These are phyloP conservation scores for Acropternis orthonyx DNA, from an alignment of 2,797 vertebrate genomes.

Conservation along the genomic window DNA sequence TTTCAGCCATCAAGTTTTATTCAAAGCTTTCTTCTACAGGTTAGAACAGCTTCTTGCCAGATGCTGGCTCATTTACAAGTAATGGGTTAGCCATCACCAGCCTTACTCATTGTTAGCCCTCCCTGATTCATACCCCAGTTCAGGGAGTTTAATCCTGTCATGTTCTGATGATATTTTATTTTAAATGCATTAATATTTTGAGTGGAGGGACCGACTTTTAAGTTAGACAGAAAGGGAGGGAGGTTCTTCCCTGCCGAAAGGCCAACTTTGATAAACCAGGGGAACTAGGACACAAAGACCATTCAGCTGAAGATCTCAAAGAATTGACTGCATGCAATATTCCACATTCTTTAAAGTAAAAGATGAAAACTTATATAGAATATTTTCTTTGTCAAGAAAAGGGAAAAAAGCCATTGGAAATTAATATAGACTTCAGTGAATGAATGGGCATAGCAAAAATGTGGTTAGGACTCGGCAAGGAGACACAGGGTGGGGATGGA, in stretches of 20 bases:
- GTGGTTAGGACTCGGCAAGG: background rate
- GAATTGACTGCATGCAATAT: background rate
- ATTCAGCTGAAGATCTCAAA: background rate
- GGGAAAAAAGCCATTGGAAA: rapidly evolving
- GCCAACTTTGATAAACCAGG: background rate
- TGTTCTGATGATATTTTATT: background rate
- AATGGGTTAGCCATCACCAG: background rate
- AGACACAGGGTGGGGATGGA: rapidly evolving
- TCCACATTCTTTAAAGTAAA: background rate
- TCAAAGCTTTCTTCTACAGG: background rate
- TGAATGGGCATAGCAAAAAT: background rate
- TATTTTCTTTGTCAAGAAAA: background rate
- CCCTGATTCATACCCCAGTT: background rate
- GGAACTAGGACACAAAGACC: background rate
- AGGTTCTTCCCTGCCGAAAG: background rate
- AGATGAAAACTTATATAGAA: background rate
- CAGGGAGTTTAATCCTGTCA: background rate
- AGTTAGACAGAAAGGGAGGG: background rate
- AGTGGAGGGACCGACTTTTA: background rate
- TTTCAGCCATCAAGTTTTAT: background rate
- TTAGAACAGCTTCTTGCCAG: background rate
- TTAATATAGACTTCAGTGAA: background rate
- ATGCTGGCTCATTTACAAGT: background rate
- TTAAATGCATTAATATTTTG: background rate
- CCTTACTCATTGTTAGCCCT: background rate